These are phyloP conservation scores for Brachystomella parvula DNA, from an alignment of 1,140 invertebrate species.

Conservation along the genomic window DNA sequence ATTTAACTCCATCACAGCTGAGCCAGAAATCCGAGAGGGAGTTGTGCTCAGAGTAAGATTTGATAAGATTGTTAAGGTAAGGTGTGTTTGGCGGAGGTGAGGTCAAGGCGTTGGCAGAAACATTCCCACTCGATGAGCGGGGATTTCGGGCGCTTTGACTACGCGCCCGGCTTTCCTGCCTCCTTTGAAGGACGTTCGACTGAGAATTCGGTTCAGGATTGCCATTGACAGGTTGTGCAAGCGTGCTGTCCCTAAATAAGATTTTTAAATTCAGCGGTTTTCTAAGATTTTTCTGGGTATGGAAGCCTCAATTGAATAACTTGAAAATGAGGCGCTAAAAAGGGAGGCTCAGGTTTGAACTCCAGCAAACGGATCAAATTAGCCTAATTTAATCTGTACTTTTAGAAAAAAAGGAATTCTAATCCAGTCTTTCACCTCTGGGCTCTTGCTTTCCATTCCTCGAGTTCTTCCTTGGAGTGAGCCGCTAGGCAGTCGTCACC, in stretches of 20 bases:
- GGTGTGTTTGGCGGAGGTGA: background rate
- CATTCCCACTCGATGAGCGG: background rate
- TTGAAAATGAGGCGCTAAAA: too few relatives aligned
- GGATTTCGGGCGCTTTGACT: too few relatives aligned
- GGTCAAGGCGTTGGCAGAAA: background rate
- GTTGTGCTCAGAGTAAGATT: background rate
- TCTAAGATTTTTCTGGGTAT: too few relatives aligned
- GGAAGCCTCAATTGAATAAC: too few relatives aligned
- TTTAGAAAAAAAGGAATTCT: background rate
- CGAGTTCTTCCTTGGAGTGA: slow-evolving; percentile 21
- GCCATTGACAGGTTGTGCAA: too few relatives aligned
- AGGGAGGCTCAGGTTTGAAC: too few relatives aligned
- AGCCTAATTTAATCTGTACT: too few relatives aligned
- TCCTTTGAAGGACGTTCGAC: too few relatives aligned
- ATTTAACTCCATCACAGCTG: background rate
- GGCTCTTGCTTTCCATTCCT: slow-evolving; percentile 16
- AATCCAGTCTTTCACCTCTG: background rate
- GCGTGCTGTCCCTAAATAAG: background rate
- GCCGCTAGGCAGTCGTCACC: slow-evolving; percentile 19
- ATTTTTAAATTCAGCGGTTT: background rate
- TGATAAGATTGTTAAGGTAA: background rate
- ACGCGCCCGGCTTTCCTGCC: too few relatives aligned
- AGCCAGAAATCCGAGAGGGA: background rate
- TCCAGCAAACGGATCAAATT: too few relatives aligned
- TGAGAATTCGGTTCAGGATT: too few relatives aligned